phyloP scores from a whole-genome alignment of 2,797 vertebrate species.

The Macropus fuliginosus region DNA sequence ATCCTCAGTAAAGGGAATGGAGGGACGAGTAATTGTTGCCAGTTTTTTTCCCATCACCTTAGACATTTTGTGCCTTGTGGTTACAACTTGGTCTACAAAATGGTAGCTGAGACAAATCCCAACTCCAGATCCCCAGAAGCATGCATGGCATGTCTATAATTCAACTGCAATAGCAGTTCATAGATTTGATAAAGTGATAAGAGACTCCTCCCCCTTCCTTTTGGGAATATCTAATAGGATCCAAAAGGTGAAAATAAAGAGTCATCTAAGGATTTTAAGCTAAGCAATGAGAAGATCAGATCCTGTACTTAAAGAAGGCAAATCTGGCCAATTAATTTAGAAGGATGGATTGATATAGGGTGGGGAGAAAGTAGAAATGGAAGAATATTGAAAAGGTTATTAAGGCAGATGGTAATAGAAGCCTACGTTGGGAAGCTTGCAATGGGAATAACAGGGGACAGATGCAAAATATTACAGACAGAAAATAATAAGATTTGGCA shows the following conservation, averaged over 20 bases:
- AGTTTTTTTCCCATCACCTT: not conserved
- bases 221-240: not conserved
- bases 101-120: not conserved
- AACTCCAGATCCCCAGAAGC: not conserved
- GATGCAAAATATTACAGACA: not conserved
- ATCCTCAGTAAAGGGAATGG: not conserved
- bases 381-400: not conserved
- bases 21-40: not conserved
- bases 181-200: not conserved
- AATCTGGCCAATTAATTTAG: not conserved
- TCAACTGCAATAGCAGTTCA: not conserved
- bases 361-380: not conserved
- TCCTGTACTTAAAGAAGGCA: not conserved
- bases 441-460: not conserved
- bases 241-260: not conserved
- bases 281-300: not conserved
- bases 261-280: not conserved
- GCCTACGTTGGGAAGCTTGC: not conserved
- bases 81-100: not conserved
- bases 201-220: not conserved
- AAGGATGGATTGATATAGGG: not conserved
- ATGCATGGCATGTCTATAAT: not conserved
- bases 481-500: not conserved
- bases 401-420: not conserved
- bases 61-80: not conserved